Base-by-base conservation (phyloP, 2,797 vertebrate species). In the Neosilurus mollespiculum region DNA sequence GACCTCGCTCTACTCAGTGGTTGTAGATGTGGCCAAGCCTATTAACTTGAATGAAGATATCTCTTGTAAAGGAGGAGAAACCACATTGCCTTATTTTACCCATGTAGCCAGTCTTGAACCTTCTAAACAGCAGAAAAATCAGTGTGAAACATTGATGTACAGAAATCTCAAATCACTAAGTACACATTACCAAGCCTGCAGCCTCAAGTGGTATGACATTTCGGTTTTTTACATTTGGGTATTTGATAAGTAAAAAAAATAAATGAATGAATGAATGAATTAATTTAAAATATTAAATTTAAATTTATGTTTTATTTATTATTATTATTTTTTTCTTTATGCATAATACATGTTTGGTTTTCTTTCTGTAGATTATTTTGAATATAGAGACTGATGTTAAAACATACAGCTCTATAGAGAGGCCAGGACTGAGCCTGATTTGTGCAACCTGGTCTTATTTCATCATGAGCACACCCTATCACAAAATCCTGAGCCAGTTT, bases 401-500 rank as follows among this genome's bases (percentile, higher is more conserved):
- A 86, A 77, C 54, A 24, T 37, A 81, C 49, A 10, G 37, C 70
- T 87, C 30, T 53, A 78, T 69, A 51, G 73, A 15, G 3, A 79
- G 18, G 2, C 11, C 18, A 59, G 22, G n/a, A 56, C 79, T 43
- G 9, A 64, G 14, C 64, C 34, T 16, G 26, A 62, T 79, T 65
- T 43, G 26, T 64, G 43, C 75, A 61, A 76, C 69, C 62, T 78
- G 8, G 54, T 20, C 69, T 84, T 85, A 51, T 79, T 83, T 26
- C 37, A 62, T 1, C 6, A 34, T 64, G 59, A 87, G 22, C 30
- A 80, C 24, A 71, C 34, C 0, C 73, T 49, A 30, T 37, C 24
- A 10, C 59, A 78, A 26, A 85, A 56, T 24, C 81, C 65, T 54
- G 26, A 83, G 24, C 24, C 70, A 9, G 72, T 86, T 64, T 84